Conservation (phyloP, 2,888 invertebrate species). For the Watsonalla binaria region DNA sequence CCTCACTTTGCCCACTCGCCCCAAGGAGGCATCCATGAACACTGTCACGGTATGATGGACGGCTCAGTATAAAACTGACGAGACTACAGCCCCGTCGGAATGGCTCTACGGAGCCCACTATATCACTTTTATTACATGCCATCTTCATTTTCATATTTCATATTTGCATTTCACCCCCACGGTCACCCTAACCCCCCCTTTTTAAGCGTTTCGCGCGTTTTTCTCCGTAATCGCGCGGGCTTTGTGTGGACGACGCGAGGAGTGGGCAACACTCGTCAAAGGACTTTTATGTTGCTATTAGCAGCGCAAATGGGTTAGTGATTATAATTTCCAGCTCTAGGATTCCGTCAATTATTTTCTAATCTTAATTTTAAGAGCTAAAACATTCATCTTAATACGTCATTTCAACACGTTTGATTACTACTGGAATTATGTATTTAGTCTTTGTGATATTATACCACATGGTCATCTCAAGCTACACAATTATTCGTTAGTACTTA, state of each 20-base stretch:
- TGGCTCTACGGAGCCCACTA: constrained; percentile 87
- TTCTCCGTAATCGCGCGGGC: constrained; percentile 65
- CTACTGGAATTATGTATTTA: too few relatives aligned
- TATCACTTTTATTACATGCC: constrained; percentile 89
- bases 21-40: constrained; percentile 76
- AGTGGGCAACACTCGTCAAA: constrained; percentile 48
- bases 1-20: constrained; percentile 19
- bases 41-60: constrained; percentile 85
- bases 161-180: constrained; percentile 75
- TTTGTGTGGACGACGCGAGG: constrained; percentile 55
- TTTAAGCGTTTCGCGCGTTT: constrained; percentile 71
- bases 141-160: constrained; percentile 83
- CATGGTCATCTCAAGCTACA: too few relatives aligned
- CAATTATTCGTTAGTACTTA: too few relatives aligned
- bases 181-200: constrained; percentile 29
- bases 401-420: too few relatives aligned
- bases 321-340: constrained; percentile 4
- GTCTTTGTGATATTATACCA: too few relatives aligned
- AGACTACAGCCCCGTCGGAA: constrained; percentile 84
- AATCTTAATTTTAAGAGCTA: too few relatives aligned
- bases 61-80: constrained; percentile 86
- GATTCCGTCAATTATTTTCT: constrained; percentile 27
- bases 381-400: too few relatives aligned
- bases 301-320: constrained; percentile 15
- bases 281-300: constrained; percentile 41